Percentiles rank a stretch among this genome's conserved stretches.
These are phyloP conservation scores for Sternarchorhynchus goeldii DNA, from an alignment of 2,797 vertebrate genomes.

Conservation along the genomic window DNA sequence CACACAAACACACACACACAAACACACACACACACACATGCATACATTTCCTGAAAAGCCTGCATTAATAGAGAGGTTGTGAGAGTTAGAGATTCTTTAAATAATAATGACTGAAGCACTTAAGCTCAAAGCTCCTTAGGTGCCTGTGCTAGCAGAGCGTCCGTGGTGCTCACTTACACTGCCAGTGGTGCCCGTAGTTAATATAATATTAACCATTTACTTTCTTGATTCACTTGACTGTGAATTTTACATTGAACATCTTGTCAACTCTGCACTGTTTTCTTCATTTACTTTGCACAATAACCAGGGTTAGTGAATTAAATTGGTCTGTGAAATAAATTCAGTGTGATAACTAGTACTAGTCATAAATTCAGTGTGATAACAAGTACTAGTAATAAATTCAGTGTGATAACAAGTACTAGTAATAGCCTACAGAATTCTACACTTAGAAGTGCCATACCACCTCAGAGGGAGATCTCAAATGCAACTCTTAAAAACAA, in stretches of 20 bases:
- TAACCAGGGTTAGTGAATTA: constrained; percentile 55
- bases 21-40: constrained; percentile 39
- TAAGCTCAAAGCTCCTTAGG: neutral
- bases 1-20: constrained; percentile 39
- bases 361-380: too few species aligned
- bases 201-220: neutral
- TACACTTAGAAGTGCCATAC: too few species aligned
- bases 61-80: constrained; percentile 63
- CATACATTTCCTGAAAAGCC: constrained; percentile 63
- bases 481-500: neutral
- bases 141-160: too few species aligned
- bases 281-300: constrained; percentile 49
- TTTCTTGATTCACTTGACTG: neutral
- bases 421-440: too few species aligned
- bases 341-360: too few species aligned
- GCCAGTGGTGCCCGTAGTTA: neutral
- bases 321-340: constrained; percentile 10
- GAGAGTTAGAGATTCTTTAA: constrained; percentile 29
- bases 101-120: neutral
- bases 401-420: too few species aligned
- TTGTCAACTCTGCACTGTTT: constrained; percentile 53
- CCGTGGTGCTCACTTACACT: neutral
- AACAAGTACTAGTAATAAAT: too few species aligned
- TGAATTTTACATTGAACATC: neutral
- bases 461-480: neutral